Percentiles rank a stretch among this genome's conserved stretches.
Conservation (phyloP, 2,113 vertebrate genomes). For the Eclectus roratus region DNA sequence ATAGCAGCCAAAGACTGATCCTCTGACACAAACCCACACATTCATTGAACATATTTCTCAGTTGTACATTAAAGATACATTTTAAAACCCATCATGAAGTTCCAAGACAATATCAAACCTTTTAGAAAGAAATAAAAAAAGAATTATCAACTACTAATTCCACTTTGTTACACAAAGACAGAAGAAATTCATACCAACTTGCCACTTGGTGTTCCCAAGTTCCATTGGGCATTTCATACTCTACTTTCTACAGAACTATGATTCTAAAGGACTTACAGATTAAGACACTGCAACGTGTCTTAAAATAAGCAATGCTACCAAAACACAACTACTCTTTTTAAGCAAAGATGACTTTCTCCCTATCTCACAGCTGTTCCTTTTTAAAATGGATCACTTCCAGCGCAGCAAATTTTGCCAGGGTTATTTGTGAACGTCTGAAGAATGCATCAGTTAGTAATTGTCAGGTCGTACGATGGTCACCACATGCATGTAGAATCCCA, state of each 20-base stretch:
- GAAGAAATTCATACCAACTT: background rate
- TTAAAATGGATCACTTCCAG: background rate
- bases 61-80: background rate
- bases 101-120: background rate
- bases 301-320: background rate
- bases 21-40: background rate
- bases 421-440: slow-evolving; percentile 2
- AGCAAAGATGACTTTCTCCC: background rate
- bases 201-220: background rate
- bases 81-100: background rate
- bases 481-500: background rate
- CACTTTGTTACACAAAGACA: background rate
- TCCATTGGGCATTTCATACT: background rate
- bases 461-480: background rate
- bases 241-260: background rate
- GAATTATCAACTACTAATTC: background rate
- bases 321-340: background rate
- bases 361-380: background rate
- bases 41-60: background rate
- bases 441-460: background rate
- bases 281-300: background rate
- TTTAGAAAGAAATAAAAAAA: background rate
- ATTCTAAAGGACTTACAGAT: background rate
- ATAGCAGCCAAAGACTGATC: background rate
- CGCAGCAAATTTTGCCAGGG: background rate